Conservation (phyloP, 1,140 invertebrate species). For the Brachionus calyciflorus region DNA sequence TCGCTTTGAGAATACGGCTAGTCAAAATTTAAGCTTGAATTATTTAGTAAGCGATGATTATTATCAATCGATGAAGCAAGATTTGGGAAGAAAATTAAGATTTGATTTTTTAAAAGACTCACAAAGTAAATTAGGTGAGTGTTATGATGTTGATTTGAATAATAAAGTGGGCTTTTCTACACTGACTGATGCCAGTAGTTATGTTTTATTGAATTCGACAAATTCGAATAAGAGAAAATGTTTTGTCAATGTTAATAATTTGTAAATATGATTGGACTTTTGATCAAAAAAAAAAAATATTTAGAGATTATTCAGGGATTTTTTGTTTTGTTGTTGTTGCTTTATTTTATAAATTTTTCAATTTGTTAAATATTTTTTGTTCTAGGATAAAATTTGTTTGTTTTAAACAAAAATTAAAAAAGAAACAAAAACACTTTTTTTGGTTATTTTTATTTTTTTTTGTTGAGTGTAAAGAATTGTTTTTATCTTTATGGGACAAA, state of each 20-base stretch:
- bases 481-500: no score
- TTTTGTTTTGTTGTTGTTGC: neutral
- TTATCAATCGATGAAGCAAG: conserved; percentile 34
- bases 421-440: no score
- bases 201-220: neutral
- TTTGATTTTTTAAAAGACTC: neutral
- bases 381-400: no score
- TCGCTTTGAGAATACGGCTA: neutral
- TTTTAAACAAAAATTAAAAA: no score
- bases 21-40: neutral
- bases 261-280: conserved; percentile 18
- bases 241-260: conserved; percentile 9
- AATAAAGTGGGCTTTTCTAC: neutral
- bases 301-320: neutral
- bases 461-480: no score
- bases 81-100: neutral
- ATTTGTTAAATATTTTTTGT: no score
- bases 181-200: neutral
- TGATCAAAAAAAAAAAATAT: no score
- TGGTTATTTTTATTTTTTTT: no score
- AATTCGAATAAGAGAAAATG: neutral
- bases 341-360: neutral
- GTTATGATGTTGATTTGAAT: neutral
- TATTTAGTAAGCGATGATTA: conserved; percentile 23
- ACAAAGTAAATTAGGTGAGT: neutral